A percentile compares a stretch with the other conserved stretches of the same genome.
Evolutionary conservation across 2,888 invertebrate species (phyloP).

Genomic region (Colletes collaris): DNA sequence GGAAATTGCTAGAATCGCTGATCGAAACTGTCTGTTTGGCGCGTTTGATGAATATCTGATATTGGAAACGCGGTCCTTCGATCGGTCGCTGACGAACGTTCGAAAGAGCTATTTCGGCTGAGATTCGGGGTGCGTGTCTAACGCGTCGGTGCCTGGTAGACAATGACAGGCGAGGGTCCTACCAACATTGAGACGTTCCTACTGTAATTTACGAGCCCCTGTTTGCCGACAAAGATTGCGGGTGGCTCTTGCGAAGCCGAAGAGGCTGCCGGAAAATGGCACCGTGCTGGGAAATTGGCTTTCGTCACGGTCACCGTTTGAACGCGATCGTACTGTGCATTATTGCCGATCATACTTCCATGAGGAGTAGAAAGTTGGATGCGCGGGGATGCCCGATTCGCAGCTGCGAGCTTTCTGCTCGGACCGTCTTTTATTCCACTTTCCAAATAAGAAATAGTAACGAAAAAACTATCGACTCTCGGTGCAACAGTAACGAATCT

Average conservation of each 20-base stretch:
- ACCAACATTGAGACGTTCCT: conserved; percentile 65
- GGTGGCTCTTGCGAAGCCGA: conserved; percentile 72
- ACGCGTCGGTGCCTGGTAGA: conserved; percentile 62
- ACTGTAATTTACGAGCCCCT: conserved; percentile 73
- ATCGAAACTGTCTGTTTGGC: not conserved
- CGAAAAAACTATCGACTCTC: too few species aligned
- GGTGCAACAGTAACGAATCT: too few species aligned
- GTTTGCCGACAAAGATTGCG: conserved; percentile 79
- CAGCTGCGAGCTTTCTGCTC: conserved; percentile 14
- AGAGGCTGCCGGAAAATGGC: conserved; percentile 53
- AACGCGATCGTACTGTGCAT: conserved; percentile 48
- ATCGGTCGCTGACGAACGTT: not conserved
- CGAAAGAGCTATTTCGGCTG: conserved; percentile 34
- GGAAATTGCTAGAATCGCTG: too few species aligned
- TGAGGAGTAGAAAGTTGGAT: conserved; percentile 36
- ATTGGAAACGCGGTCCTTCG: not conserved
- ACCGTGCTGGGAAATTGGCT: conserved; percentile 34
- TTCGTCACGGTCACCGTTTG: conserved; percentile 49
- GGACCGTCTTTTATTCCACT: too few species aligned
- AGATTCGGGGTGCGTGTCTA: conserved; percentile 62
- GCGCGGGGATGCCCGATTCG: not conserved
- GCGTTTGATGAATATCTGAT: not conserved
- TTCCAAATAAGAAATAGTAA: too few species aligned
- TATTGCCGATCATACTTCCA: conserved; percentile 59
- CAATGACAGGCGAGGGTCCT: conserved; percentile 51